Conservation (phyloP, 2,113 vertebrate genomes). For the Lepus americanus region DNA sequence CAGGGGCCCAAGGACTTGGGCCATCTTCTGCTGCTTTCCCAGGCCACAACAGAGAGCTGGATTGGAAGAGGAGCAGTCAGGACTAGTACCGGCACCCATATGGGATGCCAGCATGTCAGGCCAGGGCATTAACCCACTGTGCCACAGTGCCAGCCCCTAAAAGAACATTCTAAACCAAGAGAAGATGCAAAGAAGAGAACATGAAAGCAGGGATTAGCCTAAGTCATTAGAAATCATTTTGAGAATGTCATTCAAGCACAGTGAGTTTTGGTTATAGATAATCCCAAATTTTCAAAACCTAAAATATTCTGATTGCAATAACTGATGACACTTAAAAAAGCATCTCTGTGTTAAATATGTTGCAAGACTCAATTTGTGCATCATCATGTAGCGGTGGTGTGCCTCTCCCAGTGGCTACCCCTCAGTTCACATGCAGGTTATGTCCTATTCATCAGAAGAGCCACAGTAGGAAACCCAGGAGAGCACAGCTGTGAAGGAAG, state of each 20-base stretch:
- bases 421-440: not conserved
- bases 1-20: too few species aligned
- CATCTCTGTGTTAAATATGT: not conserved
- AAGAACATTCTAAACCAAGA: not conserved
- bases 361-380: not conserved
- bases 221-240: constrained; percentile 57
- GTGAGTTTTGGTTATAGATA: not conserved
- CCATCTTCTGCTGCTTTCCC: too few species aligned
- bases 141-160: too few species aligned
- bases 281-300: not conserved
- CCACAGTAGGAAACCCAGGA: not conserved
- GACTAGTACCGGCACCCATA: too few species aligned
- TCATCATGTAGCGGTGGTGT: constrained; percentile 23
- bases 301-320: constrained; percentile 27
- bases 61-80: too few species aligned
- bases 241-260: constrained; percentile 44
- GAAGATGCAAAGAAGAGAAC: not conserved
- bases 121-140: too few species aligned
- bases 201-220: too few species aligned
- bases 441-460: not conserved
- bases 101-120: too few species aligned
- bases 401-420: not conserved
- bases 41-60: too few species aligned
- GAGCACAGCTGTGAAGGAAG: not conserved
- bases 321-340: not conserved